These are phyloP conservation scores for Plebejus anna DNA, from an alignment of 2,888 invertebrate genomes.

Conservation along the genomic window DNA sequence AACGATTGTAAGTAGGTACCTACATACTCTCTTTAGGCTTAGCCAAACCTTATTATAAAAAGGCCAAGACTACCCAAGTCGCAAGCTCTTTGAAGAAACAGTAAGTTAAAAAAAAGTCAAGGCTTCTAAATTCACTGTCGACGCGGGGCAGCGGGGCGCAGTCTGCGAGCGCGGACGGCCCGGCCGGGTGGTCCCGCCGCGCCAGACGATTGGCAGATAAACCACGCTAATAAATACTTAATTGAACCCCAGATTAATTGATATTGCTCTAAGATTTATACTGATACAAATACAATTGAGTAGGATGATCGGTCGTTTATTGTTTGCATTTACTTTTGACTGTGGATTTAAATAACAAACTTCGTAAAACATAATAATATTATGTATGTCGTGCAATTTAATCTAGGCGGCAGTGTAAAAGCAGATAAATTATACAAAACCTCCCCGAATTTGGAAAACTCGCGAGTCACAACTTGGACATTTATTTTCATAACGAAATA, in stretches of 20 bases:
- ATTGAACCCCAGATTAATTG: slow-evolving; percentile 14
- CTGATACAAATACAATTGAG: not conserved
- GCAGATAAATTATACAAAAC: not conserved
- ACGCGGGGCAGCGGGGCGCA: slow-evolving; percentile 18
- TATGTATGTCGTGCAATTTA: not conserved
- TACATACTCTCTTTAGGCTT: not conserved
- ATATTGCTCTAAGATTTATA: not conserved
- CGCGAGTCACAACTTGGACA: slow-evolving; percentile 3
- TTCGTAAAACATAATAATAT: too few species aligned
- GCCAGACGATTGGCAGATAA: slow-evolving; percentile 12
- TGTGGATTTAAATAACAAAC: too few species aligned
- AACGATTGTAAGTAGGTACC: not conserved
- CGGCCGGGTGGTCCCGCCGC: slow-evolving; percentile 20
- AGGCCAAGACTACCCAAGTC: not conserved
- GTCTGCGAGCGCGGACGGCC: not conserved
- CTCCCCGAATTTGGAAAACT: not conserved
- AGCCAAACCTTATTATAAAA: not conserved
- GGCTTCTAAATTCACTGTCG: not conserved
- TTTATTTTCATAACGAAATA: slow-evolving; percentile 12
- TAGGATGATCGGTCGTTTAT: not conserved
- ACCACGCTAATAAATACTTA: slow-evolving; percentile 14
- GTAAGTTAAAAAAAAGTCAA: not conserved
- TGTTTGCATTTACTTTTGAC: not conserved
- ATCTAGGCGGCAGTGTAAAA: not conserved
- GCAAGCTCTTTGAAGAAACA: not conserved